Base-by-base conservation (phyloP, 2,113 vertebrate species). In the Mustela nigripes region DNA sequence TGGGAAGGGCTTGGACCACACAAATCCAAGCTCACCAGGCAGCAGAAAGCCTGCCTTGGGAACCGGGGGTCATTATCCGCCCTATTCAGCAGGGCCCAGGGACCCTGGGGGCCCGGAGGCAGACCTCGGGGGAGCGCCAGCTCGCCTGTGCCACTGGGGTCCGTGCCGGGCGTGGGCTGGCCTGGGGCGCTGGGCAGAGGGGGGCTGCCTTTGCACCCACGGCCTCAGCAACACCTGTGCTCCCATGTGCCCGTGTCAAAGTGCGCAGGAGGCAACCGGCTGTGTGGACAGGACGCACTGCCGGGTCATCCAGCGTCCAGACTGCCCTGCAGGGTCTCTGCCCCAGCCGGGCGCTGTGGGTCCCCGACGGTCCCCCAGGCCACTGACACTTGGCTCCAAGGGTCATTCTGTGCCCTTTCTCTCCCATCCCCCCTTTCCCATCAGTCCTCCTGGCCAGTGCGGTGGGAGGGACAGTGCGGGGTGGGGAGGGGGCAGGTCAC, bases 1-100 rank as follows among this genome's bases (percentile, higher is more conserved):
- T 99, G 99, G 99, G 99, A 97, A 99, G 99, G 98, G 98, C 99
- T 98, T 97, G 98, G 99, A 99, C 99, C 99, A 99, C 99, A 99
- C 99, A 99, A 99, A 99, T 99, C 99, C 99, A 98, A 98, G 97
- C 99, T 98, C 99, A 98, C 98, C 99, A 98, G 99, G 99, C 99
- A 99, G 99, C 98, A 97, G 98, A 98, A 79, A 98, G 98, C 97
- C 98, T 98, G 99, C 98, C 99, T 99, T 99, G 99, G 99, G 99
- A 99, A 99, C 98, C 93, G 94, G 97, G 98, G 98, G 98, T 98
- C 99, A 99, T 99, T 99, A 99, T 98, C 98, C 98, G 97, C 98
- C 98, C 98, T 98, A 98, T 99, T 99, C 99, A 99, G 97, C 96
- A 79, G 98, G 97, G 98, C 84, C 97, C 71, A 50, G 95, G 98